phyloP scores from a whole-genome alignment of 2,113 vertebrate species.

The Pangasianodon hypophthalmus region DNA sequence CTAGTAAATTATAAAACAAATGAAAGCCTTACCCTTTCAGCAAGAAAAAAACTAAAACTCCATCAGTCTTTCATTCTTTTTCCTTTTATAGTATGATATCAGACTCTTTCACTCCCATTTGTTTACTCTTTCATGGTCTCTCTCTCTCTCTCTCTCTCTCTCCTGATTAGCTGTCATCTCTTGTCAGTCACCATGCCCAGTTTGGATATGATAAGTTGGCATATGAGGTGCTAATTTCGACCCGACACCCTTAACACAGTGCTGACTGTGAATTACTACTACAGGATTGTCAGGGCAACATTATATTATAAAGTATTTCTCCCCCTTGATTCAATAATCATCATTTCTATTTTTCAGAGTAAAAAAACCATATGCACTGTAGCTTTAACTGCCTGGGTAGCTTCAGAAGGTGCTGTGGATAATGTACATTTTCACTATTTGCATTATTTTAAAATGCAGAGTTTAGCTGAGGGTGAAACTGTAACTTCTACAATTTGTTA shows the following conservation, averaged over 20 bases:
- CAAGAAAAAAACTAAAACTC: neutral
- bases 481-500: neutral
- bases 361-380: neutral
- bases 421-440: neutral
- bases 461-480: neutral
- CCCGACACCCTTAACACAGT: neutral
- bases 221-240: constrained; percentile 1
- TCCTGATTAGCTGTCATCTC: neutral
- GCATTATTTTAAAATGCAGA: neutral
- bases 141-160: neutral
- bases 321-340: neutral
- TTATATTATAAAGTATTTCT: neutral
- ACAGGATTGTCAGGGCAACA: neutral
- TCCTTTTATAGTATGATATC: neutral
- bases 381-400: neutral
- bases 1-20: neutral
- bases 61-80: neutral
- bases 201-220: neutral
- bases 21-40: neutral
- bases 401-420: neutral
- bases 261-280: neutral
- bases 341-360: neutral
- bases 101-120: neutral
- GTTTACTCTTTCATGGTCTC: neutral
- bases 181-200: neutral